Conservation (phyloP, 2,113 vertebrate species). For the Phyllostomus hastatus region DNA sequence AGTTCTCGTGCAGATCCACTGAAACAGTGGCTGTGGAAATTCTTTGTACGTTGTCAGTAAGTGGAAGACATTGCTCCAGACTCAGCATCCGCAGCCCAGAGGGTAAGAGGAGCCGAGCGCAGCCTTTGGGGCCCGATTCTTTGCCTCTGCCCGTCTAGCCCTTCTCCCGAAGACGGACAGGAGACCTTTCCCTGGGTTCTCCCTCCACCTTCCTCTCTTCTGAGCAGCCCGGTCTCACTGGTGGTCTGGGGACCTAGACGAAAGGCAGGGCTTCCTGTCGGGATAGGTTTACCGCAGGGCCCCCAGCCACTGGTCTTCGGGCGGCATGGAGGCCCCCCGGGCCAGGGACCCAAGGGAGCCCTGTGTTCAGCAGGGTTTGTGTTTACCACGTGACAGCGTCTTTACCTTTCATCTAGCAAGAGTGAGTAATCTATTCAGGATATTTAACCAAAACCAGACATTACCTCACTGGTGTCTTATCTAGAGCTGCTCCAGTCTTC, state of each 20-base stretch:
- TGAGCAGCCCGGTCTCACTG: accelerated
- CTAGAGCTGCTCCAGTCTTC: constrained; percentile 26
- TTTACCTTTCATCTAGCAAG: constrained; percentile 54
- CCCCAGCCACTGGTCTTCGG: neutral
- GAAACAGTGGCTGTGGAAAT: neutral
- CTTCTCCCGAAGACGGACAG: neutral
- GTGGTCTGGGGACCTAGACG: neutral
- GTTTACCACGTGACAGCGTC: neutral
- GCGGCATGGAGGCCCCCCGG: neutral
- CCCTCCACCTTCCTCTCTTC: neutral
- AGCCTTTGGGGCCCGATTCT: neutral
- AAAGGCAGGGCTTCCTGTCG: neutral
- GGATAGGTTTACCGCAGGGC: neutral
- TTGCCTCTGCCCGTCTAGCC: too few species aligned
- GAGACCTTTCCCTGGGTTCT: neutral
- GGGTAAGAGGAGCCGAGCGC: neutral
- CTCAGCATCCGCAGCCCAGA: neutral
- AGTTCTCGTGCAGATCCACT: neutral
- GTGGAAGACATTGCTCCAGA: neutral
- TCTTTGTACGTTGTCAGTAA: neutral
- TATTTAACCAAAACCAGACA: constrained; percentile 67
- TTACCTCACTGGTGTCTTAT: constrained; percentile 70
- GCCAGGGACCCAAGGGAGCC: neutral
- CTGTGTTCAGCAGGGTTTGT: neutral
- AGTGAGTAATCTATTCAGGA: constrained; percentile 63